Base-by-base conservation (phyloP, 2,113 vertebrate genomes). In the Anhinga rufa region DNA sequence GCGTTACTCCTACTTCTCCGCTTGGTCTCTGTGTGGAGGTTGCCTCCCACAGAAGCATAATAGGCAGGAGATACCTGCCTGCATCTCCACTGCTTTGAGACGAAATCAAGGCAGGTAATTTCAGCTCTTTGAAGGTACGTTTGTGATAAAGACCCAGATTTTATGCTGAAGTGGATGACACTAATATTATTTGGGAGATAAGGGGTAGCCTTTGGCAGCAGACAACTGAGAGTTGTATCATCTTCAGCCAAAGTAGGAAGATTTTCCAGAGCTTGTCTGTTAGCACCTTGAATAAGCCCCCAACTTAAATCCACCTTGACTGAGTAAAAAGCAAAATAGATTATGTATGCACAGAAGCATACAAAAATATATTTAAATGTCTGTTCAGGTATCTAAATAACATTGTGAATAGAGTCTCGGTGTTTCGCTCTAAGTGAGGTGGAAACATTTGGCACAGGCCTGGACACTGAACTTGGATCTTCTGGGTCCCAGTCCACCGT, bases 151-250 rank as follows among this genome's bases (percentile, higher is more conserved):
- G 90, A 85, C 54, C 54, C 26, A 74, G 54, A 82, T 85, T 91
- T 93, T 62, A 82, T 77, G 90, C 68, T 88, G 87, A 82, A 88
- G 92, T 69, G 74, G 57, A 74, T 87, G 90, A 90, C 58, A 82
- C 81, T 82, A 68, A 72, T 86, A 38, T 54, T 71, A 86, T 75
- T 49, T 80, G 82, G 93, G 90, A 95, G 75, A 91, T 87, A 74
- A 91, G 78, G 91, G 94, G 70, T 85, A 95, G 95, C 93, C 92
- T 85, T 89, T 95, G 87, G 96, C 94, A 96, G 93, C 87, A 91
- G 93, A 74, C 87, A 77, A 13, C 58, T 69, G 55, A 22, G 84
- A 82, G 81, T 68, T 85, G 52, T 86, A 40, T 95, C 84, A 92
- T 94, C 92, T 74, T 62, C 87, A 95, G 87, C 81, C 91, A 91